Conservation (phyloP, 2,113 vertebrate species). For the Ardeotis arabs region DNA sequence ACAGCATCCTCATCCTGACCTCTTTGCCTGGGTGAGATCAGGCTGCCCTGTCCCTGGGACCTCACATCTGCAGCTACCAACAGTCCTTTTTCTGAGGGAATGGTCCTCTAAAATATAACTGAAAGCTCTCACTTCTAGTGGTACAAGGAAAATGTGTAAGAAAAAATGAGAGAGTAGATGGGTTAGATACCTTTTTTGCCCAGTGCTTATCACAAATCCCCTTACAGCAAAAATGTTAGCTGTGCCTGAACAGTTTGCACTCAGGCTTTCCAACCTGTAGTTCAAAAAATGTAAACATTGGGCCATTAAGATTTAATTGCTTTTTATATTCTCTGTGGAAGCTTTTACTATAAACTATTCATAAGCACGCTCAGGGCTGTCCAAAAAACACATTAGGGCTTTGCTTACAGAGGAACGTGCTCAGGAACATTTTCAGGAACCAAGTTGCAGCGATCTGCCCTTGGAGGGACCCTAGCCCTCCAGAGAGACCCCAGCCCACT, state of each 20-base stretch:
- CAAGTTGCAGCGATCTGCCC: not conserved
- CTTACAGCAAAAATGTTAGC: not conserved
- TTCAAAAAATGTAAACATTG: conserved; percentile 51
- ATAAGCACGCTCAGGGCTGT: conserved; percentile 10
- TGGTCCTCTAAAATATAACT: not conserved
- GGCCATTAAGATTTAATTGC: conserved; percentile 54
- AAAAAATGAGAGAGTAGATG: not conserved
- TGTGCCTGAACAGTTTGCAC: conserved; percentile 11
- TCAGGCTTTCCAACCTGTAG: conserved; percentile 34
- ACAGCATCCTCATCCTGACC: not conserved
- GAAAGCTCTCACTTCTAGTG: not conserved
- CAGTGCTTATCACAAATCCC: not conserved
- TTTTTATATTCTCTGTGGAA: conserved; percentile 23
- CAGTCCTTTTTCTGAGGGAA: not conserved
- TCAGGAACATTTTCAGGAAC: not conserved
- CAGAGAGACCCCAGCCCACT: rapidly evolving
- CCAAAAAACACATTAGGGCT: not conserved
- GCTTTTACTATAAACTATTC: conserved; percentile 65
- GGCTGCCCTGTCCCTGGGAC: not conserved
- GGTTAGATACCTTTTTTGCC: not conserved
- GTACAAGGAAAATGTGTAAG: not conserved
- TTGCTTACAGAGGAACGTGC: not conserved
- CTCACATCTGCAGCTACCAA: not conserved
- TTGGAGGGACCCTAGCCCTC: not conserved
- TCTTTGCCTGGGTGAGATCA: not conserved